phyloP scores from a whole-genome alignment of 2,888 invertebrate species.

The Megastigmus dorsalis region DNA sequence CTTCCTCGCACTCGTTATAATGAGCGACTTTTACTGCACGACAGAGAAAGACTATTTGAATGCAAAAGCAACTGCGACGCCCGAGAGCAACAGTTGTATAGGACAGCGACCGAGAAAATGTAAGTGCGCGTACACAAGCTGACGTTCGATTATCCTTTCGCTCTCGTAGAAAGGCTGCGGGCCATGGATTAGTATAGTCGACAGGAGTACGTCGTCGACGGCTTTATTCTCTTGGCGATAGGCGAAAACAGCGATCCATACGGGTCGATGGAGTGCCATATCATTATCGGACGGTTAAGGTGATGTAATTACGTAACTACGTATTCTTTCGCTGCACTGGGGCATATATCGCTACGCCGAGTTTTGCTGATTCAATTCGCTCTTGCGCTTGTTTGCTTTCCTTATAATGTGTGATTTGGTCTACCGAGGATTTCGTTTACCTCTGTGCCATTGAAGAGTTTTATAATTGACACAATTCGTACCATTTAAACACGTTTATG shows the following conservation, averaged over 20 bases:
- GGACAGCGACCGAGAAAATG: background rate
- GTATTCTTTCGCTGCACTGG: background rate
- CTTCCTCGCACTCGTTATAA: background rate
- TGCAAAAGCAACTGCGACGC: background rate
- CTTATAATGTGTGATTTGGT: too few species aligned
- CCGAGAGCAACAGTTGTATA: background rate
- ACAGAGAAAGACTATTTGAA: background rate
- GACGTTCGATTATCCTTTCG: slow-evolving; percentile 11
- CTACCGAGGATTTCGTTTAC: too few species aligned
- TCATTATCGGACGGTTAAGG: background rate
- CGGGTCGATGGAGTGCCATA: background rate
- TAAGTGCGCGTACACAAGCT: background rate
- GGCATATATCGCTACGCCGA: background rate
- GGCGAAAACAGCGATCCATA: background rate
- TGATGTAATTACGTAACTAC: background rate
- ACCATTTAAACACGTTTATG: too few species aligned
- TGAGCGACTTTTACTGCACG: slow-evolving; percentile 5
- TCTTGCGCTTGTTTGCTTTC: too few species aligned
- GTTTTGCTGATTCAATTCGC: background rate
- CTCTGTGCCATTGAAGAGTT: too few species aligned
- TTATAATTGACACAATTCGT: too few species aligned
- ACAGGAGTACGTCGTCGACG: background rate
- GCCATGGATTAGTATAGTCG: too few species aligned
- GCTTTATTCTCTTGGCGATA: background rate
- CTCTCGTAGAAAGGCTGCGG: slow-evolving; percentile 12